Evolutionary conservation across 2,888 invertebrate species (phyloP).

Genomic region (Lepetodrilus schrolli): DNA sequence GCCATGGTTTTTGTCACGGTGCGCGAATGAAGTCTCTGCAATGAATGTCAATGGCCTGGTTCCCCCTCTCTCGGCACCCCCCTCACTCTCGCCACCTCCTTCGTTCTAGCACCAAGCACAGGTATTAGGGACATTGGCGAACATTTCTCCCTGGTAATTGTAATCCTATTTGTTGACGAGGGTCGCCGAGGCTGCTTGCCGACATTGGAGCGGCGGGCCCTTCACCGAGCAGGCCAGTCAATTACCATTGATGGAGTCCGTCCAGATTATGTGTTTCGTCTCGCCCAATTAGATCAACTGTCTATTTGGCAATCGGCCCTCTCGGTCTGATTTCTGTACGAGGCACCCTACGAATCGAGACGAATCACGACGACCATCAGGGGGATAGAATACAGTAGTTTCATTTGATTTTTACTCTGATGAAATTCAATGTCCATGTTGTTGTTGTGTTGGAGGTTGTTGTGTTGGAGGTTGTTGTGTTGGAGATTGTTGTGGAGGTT

Average conservation of each 20-base stretch:
- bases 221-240: constrained; percentile 25
- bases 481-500: no score
- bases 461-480: no score
- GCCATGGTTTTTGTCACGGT: constrained; percentile 11
- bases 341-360: neutral
- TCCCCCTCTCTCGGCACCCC: neutral
- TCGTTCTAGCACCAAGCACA: constrained; percentile 20
- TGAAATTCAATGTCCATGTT: no score
- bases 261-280: constrained; percentile 25
- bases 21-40: constrained; percentile 6
- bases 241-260: constrained; percentile 30
- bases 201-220: constrained; percentile 4
- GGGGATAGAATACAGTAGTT: no score
- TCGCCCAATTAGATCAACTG: constrained; percentile 32
- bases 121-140: constrained; percentile 30
- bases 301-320: constrained; percentile 23
- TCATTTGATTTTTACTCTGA: constrained; percentile 14
- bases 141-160: constrained; percentile 29
- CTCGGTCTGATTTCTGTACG: neutral
- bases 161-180: constrained; percentile 32
- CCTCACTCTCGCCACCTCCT: neutral
- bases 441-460: no score
- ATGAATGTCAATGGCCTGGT: constrained; percentile 28
- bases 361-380: no score
- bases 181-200: constrained; percentile 2